Evolutionary conservation across 2,888 invertebrate species (phyloP), one percentile per base, ranked within the genome.

Genomic region (Dolichopus griseipennis): DNA sequence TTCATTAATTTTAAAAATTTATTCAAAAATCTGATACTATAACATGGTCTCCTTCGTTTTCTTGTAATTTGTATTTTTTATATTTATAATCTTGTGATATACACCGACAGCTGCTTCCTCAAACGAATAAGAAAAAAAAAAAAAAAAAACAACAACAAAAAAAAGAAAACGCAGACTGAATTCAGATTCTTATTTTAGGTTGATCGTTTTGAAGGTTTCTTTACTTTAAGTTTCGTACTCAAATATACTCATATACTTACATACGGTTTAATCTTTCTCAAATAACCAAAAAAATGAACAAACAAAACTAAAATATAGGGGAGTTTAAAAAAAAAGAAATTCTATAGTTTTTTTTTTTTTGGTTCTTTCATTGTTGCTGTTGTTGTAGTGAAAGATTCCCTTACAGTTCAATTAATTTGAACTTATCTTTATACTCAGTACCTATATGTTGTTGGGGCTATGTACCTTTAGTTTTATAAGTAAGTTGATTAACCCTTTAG

Each of bases 91-190:
- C n/a, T 52, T 52, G 18, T 52, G 52, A 52, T 52, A 52, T 52
- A 52, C 52, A 52, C 52, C 52, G 52, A 52, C 52, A 52, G 52
- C 52, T 52, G 52, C 52, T 52, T 52, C 52, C 52, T 52, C 18
- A 52, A 18, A 52, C 6, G 6, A 15, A 52, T 12, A 15, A 15
- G 8, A 41, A 41, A 41, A 41, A 15, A 41, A 41, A 15, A 41
- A n/a, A n/a, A n/a, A n/a, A n/a, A n/a, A n/a, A n/a, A n/a, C n/a
- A n/a, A n/a, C n/a, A n/a, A 18, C 15, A 52, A n/a, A 52, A 9
- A 43, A 18, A 37, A 52, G 6, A 18, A n/a, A 52, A 52, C 52
- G 52, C 52, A 52, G 52, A 52, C 52, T 52, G 52, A 52, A 52
- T 52, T 52, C 8, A 37, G 37, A 37, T 37, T 10, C 52, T 18